Evolutionary conservation across 2,113 vertebrate genomes (phyloP).

Genomic region (Cinclus mexicanus): DNA sequence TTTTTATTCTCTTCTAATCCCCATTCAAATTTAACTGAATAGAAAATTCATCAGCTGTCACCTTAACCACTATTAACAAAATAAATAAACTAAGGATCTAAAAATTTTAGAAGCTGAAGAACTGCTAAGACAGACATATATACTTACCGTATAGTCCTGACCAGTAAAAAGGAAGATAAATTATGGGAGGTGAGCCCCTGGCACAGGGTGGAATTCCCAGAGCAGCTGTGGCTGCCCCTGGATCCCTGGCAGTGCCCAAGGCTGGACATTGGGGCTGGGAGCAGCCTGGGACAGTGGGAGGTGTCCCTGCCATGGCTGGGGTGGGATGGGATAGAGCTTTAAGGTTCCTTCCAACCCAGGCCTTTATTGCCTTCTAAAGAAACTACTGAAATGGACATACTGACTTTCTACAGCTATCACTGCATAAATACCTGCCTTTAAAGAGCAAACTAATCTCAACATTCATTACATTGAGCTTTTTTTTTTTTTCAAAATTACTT

Average conservation of each 20-base stretch:
- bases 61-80: not conserved
- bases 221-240: not conserved
- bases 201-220: not conserved
- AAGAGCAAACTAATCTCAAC: not conserved
- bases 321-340: accelerated
- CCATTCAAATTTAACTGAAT: not conserved
- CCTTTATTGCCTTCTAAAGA: not conserved
- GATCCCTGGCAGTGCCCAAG: not conserved
- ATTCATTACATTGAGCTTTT: accelerated
- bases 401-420: not conserved
- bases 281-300: accelerated
- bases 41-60: not conserved
- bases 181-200: not conserved
- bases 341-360: not conserved
- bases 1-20: not conserved
- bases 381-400: not conserved
- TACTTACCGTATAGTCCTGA: not conserved
- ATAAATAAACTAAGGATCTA: not conserved
- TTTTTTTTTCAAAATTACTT: not conserved
- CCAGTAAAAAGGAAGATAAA: not conserved
- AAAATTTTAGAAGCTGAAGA: not conserved
- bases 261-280: accelerated
- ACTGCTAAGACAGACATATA: not conserved
- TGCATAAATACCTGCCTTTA: not conserved
- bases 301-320: not conserved